Evolutionary conservation across 2,113 vertebrate genomes (phyloP), one percentile per base, ranked within the genome.

Genomic region (Paramormyrops kingsleyae): DNA sequence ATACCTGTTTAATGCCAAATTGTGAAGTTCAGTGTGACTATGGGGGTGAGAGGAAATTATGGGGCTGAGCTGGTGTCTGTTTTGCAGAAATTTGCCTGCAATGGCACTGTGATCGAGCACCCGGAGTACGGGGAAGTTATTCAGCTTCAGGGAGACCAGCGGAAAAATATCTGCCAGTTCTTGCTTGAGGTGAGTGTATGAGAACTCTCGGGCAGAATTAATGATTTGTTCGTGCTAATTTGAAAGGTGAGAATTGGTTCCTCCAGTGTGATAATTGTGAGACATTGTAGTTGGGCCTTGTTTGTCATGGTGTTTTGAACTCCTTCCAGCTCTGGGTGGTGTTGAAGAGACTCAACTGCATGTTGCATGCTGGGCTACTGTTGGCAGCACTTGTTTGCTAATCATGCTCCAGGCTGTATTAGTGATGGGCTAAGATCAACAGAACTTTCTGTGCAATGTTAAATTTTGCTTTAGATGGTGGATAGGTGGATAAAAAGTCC

Each of bases 101-200:
- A 97, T 94, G 97, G 97, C 87, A 97, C 97, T 94, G 97, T 97
- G 95, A 97, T 97, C 90, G 97, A 97, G 24, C 97, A 97, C 89
- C 97, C 96, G 0, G 97, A 97, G 46, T 97, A 97, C 95, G 96
- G 97, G 17, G 97, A 97, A 94, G 97, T 97, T 83, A 97, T 97
- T 93, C 97, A 97, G 93, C 96, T 97, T 89, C 97, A 97, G 91
- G 97, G 97, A 91, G 97, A 97, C 93, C 97, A 97, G 91, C 95
- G 97, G 10, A 97, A 97, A 90, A 97, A 97, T 89, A 97, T 97
- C 90, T 97, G 97, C 94, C 97, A 97, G 39, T 97, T 97, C 92
- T 96, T 97, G 21, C 91, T 97, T 93, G 97, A 97, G 95, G 97
- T 97, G 88, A 96, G 89, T 31, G 4, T 84, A 7, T n/a, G 2